phyloP scores from a whole-genome alignment of 2,888 invertebrate species.

The Oligia fasciuncula region DNA sequence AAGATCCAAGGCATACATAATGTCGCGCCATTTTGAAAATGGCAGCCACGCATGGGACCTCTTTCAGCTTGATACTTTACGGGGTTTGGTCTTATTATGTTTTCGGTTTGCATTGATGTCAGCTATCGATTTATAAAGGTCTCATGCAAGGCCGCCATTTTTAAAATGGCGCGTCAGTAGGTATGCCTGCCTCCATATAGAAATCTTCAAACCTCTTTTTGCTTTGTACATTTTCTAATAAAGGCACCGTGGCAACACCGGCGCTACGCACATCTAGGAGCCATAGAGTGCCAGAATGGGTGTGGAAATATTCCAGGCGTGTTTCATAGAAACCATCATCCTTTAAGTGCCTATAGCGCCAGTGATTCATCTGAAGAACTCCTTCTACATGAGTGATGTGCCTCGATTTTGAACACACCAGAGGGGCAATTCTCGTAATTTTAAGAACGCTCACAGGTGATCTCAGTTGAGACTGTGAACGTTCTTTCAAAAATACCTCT shows the following conservation, averaged over 20 bases:
- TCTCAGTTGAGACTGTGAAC: background rate
- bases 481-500: background rate
- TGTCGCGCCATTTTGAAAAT: background rate
- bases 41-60: background rate
- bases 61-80: background rate
- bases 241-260: background rate
- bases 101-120: background rate
- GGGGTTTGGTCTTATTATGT: background rate
- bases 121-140: background rate
- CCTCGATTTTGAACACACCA: background rate
- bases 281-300: background rate
- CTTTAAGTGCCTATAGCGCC: too few relatives aligned
- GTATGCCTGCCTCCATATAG: background rate
- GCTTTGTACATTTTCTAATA: background rate
- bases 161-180: background rate
- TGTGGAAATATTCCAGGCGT: background rate
- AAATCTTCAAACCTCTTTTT: too few relatives aligned
- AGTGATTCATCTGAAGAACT: background rate
- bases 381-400: background rate
- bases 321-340: background rate
- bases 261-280: background rate
- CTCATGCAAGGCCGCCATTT: background rate
- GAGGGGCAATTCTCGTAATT: background rate
- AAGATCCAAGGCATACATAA: background rate
- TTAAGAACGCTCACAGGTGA: background rate